These are phyloP conservation scores for Lycaon pictus DNA, from an alignment of 2,113 vertebrate species.

Conservation along the genomic window DNA sequence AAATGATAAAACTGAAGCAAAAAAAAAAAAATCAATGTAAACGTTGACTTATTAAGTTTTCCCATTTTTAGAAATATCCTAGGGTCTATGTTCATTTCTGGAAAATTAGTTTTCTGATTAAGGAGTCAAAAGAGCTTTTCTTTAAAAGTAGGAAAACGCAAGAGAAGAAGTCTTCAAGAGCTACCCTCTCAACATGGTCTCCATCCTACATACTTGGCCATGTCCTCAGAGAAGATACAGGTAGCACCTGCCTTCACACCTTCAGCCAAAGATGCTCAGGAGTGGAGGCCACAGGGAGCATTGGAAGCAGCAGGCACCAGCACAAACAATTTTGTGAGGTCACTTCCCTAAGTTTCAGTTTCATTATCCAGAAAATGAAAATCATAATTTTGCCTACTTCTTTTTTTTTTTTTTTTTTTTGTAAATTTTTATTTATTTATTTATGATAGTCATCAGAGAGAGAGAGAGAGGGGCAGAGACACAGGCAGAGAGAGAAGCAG, in stretches of 20 bases:
- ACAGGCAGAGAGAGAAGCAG: too few relatives aligned
- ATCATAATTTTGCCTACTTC: not conserved
- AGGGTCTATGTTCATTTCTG: not conserved
- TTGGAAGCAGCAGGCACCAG: not conserved
- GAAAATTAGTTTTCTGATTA: not conserved
- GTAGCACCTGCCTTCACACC: accelerated
- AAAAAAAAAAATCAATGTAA: not conserved
- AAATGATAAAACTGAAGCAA: not conserved
- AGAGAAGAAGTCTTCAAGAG: not conserved
- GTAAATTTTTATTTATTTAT: too few relatives aligned
- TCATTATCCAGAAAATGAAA: not conserved
- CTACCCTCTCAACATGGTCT: not conserved
- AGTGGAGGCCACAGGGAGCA: accelerated
- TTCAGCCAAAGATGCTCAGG: not conserved
- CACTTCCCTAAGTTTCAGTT: not conserved
- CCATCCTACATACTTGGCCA: accelerated
- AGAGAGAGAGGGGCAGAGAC: too few relatives aligned
- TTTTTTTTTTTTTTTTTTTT: too few relatives aligned
- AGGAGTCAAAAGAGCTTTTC: not conserved
- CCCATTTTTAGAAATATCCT: not conserved
- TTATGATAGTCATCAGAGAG: too few relatives aligned
- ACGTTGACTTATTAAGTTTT: not conserved
- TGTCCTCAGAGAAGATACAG: not conserved
- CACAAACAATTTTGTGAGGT: not conserved
- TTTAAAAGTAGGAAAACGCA: not conserved